Evolutionary conservation across 2,888 invertebrate genomes (phyloP).

Genomic region (Rugalucina vietnamica): DNA sequence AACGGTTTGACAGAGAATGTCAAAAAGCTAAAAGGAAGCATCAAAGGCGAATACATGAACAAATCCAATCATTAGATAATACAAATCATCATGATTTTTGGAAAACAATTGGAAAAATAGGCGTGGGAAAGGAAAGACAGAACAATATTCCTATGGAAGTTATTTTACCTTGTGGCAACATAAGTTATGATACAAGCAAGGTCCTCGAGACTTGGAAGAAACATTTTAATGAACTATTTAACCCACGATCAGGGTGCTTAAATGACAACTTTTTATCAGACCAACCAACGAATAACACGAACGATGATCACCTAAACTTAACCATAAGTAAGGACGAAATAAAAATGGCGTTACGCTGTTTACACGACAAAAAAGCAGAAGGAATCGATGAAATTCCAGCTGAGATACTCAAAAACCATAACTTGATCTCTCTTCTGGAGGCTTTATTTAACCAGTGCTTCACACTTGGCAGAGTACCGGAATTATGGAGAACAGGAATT

Average conservation of each 20-base stretch:
- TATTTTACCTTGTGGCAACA: not conserved
- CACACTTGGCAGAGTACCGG: not conserved
- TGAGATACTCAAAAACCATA: not conserved
- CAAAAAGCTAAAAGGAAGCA: too few relatives aligned
- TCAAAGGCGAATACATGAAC: too few relatives aligned
- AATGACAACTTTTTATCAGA: not conserved
- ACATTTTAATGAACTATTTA: not conserved
- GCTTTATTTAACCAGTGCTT: not conserved
- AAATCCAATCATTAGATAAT: too few relatives aligned
- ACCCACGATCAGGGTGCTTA: not conserved
- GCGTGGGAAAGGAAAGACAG: not conserved
- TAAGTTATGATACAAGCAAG: not conserved
- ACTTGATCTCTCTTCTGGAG: not conserved
- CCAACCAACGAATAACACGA: not conserved
- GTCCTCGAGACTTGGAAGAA: too few relatives aligned
- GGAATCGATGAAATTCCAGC: not conserved
- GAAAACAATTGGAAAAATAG: too few relatives aligned
- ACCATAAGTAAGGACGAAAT: not conserved
- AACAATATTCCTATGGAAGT: not conserved
- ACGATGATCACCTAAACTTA: not conserved
- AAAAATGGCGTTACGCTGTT: not conserved
- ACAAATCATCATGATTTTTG: too few relatives aligned
- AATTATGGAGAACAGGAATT: not conserved
- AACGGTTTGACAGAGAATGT: too few relatives aligned
- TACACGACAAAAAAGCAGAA: not conserved